Base-by-base conservation (phyloP, 23 tunicate species). In the Trididemnum nubilum region DNA sequence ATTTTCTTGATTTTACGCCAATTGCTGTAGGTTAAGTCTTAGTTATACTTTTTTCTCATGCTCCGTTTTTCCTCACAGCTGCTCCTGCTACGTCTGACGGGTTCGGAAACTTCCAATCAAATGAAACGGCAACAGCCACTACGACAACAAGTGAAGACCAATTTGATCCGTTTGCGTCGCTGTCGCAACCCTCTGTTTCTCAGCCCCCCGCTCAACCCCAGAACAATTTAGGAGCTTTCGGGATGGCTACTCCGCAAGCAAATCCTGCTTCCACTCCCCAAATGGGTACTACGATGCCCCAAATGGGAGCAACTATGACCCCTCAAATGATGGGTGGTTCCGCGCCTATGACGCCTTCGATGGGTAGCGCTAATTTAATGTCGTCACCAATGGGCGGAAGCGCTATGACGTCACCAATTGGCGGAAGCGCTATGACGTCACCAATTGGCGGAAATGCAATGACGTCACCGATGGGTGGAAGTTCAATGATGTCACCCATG, bases 131-230 rank as follows among this genome's bases (percentile, higher is more conserved):
- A 2, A 61, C 72, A 1, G 69, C 78, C 51, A 65, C 79, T 5
- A 7, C 82, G 3, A 2, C 67, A 30, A 67, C 21, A 28, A 54
- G 24, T 31, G 66, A 78, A 30, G 87, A 82, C 64, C 31, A 64
- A 2, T 73, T 90, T 34, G 96, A 90, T 79, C 89, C 84, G 9
- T 90, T 90, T 34, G 96, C 85, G 21, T 87, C 97, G 1, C 82
- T 77, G 0, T 81, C 97, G 34, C 85, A 73, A 3, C 75, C 79
- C 0, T 65, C 89, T 2, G 24, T 31, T 25, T n/a, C 83, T 2
- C n/a, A n/a, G n/a, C n/a, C n/a, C n/a, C 76, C 19, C 23, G 29
- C 66, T 5, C 24, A 73, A 19, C 38, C 74, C 22, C 38, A 33
- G n/a, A 4, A 12, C 38, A 63, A 63, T 23, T 63, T 63, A 4